These are phyloP conservation scores for Schizopygopsis malacanthus DNA, from an alignment of 2,797 vertebrate species.

Conservation along the genomic window DNA sequence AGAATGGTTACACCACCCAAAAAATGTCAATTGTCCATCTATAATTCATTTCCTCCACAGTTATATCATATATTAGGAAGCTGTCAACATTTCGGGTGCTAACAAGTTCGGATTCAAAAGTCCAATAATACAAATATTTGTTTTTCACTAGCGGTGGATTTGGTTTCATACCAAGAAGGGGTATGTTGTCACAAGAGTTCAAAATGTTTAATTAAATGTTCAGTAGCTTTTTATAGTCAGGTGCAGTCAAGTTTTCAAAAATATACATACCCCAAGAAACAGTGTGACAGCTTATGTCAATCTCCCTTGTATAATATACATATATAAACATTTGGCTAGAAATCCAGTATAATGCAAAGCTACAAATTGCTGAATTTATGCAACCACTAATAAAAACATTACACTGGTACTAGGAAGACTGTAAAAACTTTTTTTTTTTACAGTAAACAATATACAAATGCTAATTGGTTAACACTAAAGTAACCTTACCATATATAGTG, in stretches of 20 bases:
- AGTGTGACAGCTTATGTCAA: background rate
- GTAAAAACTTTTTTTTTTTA: too few species aligned
- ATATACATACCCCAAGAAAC: background rate
- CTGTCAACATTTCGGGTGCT: background rate
- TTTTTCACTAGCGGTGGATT: background rate
- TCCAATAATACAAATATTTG: constrained; percentile 1
- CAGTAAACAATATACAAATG: too few species aligned
- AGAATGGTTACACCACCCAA: background rate
- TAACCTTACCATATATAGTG: too few species aligned
- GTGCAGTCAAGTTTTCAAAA: background rate
- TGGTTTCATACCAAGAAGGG: background rate
- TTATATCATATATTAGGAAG: background rate
- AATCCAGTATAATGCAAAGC: background rate
- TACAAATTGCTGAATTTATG: background rate
- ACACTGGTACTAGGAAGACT: background rate
- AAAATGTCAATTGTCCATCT: background rate
- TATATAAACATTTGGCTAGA: background rate
- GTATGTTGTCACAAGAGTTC: background rate
- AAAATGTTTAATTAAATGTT: background rate
- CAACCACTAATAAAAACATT: background rate
- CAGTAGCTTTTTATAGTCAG: background rate
- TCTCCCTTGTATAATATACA: background rate
- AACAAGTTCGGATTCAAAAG: background rate
- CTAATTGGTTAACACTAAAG: too few species aligned
- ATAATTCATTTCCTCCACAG: background rate